Evolutionary conservation across 2,797 vertebrate species (phyloP), one percentile per base, ranked within the genome.

Genomic region (Neoniphon sammara): DNA sequence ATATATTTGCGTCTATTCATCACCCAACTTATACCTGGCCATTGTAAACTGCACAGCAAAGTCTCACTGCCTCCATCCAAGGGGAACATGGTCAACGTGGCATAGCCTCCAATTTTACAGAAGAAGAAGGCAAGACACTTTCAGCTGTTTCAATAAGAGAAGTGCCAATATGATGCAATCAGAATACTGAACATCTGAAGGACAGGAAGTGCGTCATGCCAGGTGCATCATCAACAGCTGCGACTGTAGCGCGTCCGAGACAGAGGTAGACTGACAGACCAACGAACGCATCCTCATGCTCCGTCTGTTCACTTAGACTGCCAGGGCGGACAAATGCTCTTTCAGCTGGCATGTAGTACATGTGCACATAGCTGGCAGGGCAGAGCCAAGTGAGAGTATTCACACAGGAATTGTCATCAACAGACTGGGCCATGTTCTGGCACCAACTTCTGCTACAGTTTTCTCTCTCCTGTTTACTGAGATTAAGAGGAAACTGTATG

Each of bases 391-490:
- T 34, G 39, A 47, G 49, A 75, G 80, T 5, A 56, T 73, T 91
- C 83, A 80, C 85, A 85, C 84, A 84, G 86, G 88, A 91, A 88
- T 77, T 88, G 83, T 88, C 89, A 86, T 80, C 82, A 87, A 73
- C 84, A 89, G 83, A 75, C 79, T 72, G 73, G 27, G 60, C 78
- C 64, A 52, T 78, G 87, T 87, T 86, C 80, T 90, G 85, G 84
- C 83, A 68, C 54, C 7, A 36, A 25, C 68, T 74, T 61, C 67
- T n/a, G 78, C 66, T 70, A 83, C 85, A 88, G 78, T 78, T 78
- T 80, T 74, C 70, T 65, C 47, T 75, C 57, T 75, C 54, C 73
- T 87, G 75, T 89, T 88, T 87, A 85, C 78, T 31, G 74, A 87
- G 85, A 90, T 84, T 86, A 86, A 70, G 66, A 70, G 62, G 76